Conservation (phyloP, 2,888 invertebrate species). For the Allygus modestus region DNA sequence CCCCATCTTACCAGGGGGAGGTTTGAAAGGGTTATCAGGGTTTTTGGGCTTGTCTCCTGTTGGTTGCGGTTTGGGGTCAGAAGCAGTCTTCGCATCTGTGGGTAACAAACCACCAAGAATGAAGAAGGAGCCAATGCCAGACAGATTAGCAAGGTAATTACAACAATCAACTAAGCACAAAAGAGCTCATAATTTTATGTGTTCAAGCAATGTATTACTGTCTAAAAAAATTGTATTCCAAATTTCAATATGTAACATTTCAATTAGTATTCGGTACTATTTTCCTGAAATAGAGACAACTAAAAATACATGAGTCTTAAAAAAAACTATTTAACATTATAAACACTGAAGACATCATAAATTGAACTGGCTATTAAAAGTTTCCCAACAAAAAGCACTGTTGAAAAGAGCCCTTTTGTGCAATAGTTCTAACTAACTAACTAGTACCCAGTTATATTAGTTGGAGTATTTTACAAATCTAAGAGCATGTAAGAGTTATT, state of each 20-base stretch:
- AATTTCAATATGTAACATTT: too few species aligned
- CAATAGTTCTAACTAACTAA: too few species aligned
- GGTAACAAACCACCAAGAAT: constrained; percentile 48
- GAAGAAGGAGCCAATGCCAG: background rate
- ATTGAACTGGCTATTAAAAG: too few species aligned
- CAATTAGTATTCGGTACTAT: too few species aligned
- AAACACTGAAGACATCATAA: too few species aligned
- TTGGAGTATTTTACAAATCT: constrained; percentile 4
- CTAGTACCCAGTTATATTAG: background rate
- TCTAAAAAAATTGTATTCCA: too few species aligned
- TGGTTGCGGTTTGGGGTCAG: constrained; percentile 42
- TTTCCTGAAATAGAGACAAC: too few species aligned
- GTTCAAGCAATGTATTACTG: too few species aligned
- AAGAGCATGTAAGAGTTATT: background rate
- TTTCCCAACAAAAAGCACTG: too few species aligned
- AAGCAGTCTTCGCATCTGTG: constrained; percentile 39
- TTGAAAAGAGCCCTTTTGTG: constrained; percentile 11
- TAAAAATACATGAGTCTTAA: too few species aligned
- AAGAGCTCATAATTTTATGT: background rate
- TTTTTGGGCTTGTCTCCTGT: constrained; percentile 50
- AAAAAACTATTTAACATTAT: too few species aligned
- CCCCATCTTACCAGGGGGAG: constrained; percentile 48
- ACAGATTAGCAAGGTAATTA: constrained; percentile 11
- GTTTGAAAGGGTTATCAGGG: constrained; percentile 47
- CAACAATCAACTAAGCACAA: background rate